Base-by-base conservation (phyloP, 2,797 vertebrate genomes). In the Helarctos malayanus region DNA sequence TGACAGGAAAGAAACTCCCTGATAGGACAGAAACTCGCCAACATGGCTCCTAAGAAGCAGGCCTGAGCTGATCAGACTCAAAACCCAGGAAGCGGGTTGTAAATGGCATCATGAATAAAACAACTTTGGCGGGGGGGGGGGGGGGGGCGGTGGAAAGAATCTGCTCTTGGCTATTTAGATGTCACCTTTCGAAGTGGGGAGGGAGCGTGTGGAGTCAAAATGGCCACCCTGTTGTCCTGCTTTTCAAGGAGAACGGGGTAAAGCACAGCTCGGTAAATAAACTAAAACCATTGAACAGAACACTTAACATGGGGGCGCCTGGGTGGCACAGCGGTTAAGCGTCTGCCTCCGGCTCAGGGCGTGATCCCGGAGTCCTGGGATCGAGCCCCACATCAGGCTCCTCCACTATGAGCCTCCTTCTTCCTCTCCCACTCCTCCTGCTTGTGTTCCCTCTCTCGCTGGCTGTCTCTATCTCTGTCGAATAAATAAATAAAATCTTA, bases 21-120 rank as follows among this genome's bases (percentile, higher is more conserved):
- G 35, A 38, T 71, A 21, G 65, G 12, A 18, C 23, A 15, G 35
- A 73, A 85, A 52, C 25, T 1, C 14, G 59, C 38, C 82, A 45
- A 32, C 27, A 10, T 1, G 68, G 13, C 79, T 93, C 92, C 85
- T 54, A 27, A 87, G 92, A 95, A 96, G 89, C 75, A 61, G 16
- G 76, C 86, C 83, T 1, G 7, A 0, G 85, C 69, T 5, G 63
- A 73, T 88, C 32, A 59, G 69, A 88, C 80, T 65, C 68, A 89
- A 86, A 96, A 82, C 78, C 92, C 29, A 82, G 97, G 92, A 97
- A 35, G 92, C 56, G 16, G 6, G 56, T 63, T 95, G n/a, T 89
- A 63, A 95, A 78, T 3, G 86, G 32, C 49, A 3, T 5, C 68
- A 3, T 10, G 76, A 54, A 14, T 38, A 5, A 87, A 92, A 0